These are phyloP conservation scores for Tricholauxania praeusta DNA, from an alignment of 2,888 invertebrate species.

Conservation along the genomic window DNA sequence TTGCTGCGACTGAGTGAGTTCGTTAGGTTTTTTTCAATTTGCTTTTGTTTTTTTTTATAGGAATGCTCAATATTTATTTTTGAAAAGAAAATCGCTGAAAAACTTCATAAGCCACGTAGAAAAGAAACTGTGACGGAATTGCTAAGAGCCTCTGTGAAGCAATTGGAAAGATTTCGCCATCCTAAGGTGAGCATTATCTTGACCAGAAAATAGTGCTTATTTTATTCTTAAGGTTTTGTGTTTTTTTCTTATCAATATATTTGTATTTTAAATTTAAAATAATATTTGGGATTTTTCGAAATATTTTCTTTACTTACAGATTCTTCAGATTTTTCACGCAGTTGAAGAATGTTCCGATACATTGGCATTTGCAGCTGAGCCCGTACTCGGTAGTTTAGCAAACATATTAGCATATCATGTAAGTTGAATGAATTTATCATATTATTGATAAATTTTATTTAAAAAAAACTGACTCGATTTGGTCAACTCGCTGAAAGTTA, in stretches of 20 bases:
- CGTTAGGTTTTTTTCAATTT: background rate
- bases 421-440: slow-evolving; percentile 57
- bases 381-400: slow-evolving; percentile 88
- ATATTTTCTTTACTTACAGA: slow-evolving; percentile 59
- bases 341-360: slow-evolving; percentile 89
- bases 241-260: too few species aligned
- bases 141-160: slow-evolving; percentile 81
- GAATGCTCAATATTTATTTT: slow-evolving; percentile 94
- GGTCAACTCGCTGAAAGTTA: too few species aligned
- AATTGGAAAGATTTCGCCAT: slow-evolving; percentile 86
- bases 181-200: slow-evolving; percentile 72
- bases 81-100: slow-evolving; percentile 93
- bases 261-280: background rate
- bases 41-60: slow-evolving; percentile 70
- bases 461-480: too few species aligned
- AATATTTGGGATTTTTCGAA: slow-evolving; percentile 8
- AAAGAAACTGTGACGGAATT: slow-evolving; percentile 94
- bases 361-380: slow-evolving; percentile 94
- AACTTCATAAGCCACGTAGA: slow-evolving; percentile 90
- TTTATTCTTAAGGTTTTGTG: background rate
- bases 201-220: too few species aligned
- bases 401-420: slow-evolving; percentile 89
- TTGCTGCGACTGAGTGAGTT: background rate
- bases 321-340: slow-evolving; percentile 76
- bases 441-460: too few species aligned